Conservation (phyloP, 2,797 vertebrate species). For the Hemibagrus guttatus region DNA sequence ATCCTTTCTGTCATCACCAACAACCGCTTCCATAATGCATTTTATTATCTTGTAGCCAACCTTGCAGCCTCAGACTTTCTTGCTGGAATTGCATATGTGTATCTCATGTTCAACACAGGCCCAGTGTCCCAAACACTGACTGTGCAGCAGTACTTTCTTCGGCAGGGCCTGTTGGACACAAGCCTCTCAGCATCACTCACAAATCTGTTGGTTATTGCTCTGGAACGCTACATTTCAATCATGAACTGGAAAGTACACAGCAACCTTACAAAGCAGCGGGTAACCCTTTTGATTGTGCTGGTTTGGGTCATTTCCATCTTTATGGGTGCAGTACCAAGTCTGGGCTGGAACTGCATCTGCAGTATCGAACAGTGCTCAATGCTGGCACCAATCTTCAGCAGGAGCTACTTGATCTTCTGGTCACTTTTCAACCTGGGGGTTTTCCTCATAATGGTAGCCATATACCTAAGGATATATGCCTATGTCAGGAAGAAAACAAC, state of each 20-base stretch:
- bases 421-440: slow-evolving; percentile 86
- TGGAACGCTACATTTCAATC: slow-evolving; percentile 94
- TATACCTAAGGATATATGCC: slow-evolving; percentile 91
- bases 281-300: slow-evolving; percentile 87
- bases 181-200: slow-evolving; percentile 92
- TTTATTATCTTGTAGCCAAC: slow-evolving; percentile 95
- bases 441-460: slow-evolving; percentile 90
- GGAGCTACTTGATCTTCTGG: slow-evolving; percentile 96
- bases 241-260: slow-evolving; percentile 93
- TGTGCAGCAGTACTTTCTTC: slow-evolving; percentile 88
- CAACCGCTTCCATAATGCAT: slow-evolving; percentile 92
- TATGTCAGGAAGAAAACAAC: slow-evolving; percentile 92
- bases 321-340: slow-evolving; percentile 90
- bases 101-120: slow-evolving; percentile 96
- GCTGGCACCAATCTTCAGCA: slow-evolving; percentile 92
- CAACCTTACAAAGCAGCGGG: slow-evolving; percentile 91
- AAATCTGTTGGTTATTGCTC: slow-evolving; percentile 91
- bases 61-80: slow-evolving; percentile 95
- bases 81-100: slow-evolving; percentile 93
- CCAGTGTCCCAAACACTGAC: slow-evolving; percentile 79
- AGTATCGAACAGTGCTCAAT: slow-evolving; percentile 83
- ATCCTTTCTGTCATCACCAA: slow-evolving; percentile 92
- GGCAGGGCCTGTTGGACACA: slow-evolving; percentile 91
- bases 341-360: slow-evolving; percentile 98
- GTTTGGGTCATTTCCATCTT: slow-evolving; percentile 92